Evolutionary conservation across 2,888 invertebrate genomes (phyloP).

Genomic region (Agrochola lychnidis): DNA sequence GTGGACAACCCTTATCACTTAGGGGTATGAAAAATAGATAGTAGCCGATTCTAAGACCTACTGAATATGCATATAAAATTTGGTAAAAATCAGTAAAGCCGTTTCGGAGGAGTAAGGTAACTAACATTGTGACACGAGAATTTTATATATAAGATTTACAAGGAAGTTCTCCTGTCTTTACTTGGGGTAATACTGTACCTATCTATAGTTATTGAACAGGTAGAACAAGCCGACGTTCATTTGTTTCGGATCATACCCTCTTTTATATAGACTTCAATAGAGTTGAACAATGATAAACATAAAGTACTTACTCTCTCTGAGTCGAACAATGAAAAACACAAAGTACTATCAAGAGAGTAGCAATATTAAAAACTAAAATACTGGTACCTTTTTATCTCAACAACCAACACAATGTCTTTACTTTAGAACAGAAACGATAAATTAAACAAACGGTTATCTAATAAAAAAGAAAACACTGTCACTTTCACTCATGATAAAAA

Average conservation of each 20-base stretch:
- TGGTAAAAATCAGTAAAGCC: too few relatives aligned
- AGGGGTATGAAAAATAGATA: too few relatives aligned
- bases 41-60: too few relatives aligned
- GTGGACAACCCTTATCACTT: too few relatives aligned
- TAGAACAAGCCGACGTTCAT: not conserved
- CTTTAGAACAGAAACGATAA: not conserved
- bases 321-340: not conserved
- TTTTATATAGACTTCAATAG: not conserved
- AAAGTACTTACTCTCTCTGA: not conserved
- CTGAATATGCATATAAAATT: too few relatives aligned
- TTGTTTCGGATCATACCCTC: not conserved
- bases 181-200: not conserved
- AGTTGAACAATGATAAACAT: not conserved
- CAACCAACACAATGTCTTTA: not conserved
- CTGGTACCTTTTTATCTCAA: not conserved
- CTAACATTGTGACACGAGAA: too few relatives aligned
- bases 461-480: slow-evolving; percentile 25
- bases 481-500: slow-evolving; percentile 47
- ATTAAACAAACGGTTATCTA: slow-evolving; percentile 12
- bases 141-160: too few relatives aligned
- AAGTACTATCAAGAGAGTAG: not conserved
- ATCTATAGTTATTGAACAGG: not conserved
- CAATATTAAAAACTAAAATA: not conserved
- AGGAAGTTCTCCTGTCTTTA: not conserved
- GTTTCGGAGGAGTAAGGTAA: too few relatives aligned